These are phyloP conservation scores for Salmo trutta DNA, from an alignment of 2,797 vertebrate species.

Conservation along the genomic window DNA sequence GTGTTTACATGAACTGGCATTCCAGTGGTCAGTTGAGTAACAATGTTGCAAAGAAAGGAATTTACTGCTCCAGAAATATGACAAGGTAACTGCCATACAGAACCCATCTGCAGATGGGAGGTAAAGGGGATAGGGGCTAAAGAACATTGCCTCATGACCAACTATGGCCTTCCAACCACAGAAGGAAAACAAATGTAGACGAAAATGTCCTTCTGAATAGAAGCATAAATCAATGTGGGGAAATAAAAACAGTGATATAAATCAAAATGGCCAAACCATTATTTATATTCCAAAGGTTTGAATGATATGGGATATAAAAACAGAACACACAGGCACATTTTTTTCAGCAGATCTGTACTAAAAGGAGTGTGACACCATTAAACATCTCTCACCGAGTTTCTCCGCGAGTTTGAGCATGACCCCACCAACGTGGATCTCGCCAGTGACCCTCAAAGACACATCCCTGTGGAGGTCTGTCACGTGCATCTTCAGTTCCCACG, in stretches of 20 bases:
- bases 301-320: too few relatives aligned
- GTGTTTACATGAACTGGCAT: neutral
- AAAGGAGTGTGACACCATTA: neutral
- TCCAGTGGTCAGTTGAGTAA: constrained; percentile 29
- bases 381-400: constrained; percentile 86
- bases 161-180: constrained; percentile 1
- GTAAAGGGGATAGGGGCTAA: constrained; percentile 14
- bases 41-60: constrained; percentile 21
- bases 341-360: neutral
- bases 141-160: neutral
- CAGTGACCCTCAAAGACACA: constrained; percentile 93
- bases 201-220: neutral
- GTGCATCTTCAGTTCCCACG: constrained; percentile 96
- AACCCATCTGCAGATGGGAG: constrained; percentile 1
- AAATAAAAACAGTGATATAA: neutral
- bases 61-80: constrained; percentile 44
- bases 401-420: constrained; percentile 99
- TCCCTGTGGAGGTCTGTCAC: constrained; percentile 95
- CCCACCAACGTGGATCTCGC: constrained; percentile 97
- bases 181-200: neutral
- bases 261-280: neutral
- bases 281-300: too few relatives aligned
- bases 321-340: neutral
- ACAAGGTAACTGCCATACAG: constrained; percentile 39
- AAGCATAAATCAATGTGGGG: neutral